Percentiles rank a stretch among this genome's conserved stretches.
Conservation (phyloP, 2,888 invertebrate genomes). For the Lampropteryx suffumata region DNA sequence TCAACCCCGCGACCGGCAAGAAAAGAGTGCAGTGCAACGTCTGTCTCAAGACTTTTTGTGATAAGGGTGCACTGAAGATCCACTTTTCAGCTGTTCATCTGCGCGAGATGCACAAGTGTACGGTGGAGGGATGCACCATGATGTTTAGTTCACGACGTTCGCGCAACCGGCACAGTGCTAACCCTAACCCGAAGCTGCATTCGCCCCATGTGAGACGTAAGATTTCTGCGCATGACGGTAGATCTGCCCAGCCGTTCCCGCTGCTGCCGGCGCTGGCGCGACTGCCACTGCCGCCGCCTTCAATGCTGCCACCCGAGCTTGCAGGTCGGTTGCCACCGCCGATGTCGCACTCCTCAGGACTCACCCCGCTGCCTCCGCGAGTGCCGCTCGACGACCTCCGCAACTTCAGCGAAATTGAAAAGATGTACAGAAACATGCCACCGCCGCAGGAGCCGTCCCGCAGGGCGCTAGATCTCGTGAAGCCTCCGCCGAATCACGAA, state of each 20-base stretch:
- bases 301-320: conserved; percentile 85
- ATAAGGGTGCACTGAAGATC: conserved; percentile 99
- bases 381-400: conserved; percentile 75
- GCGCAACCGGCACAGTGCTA: conserved; percentile 97
- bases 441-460: conserved; percentile 60
- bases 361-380: conserved; percentile 79
- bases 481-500: conserved; percentile 52
- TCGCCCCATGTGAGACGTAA: conserved; percentile 96
- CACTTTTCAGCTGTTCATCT: conserved; percentile 99
- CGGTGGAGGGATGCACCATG: conserved; percentile 98
- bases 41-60: conserved; percentile 99
- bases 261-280: conserved; percentile 87
- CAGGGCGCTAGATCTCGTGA: conserved; percentile 64
- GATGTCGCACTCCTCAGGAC: conserved; percentile 53
- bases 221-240: conserved; percentile 96
- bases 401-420: conserved; percentile 80
- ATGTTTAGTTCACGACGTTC: conserved; percentile 98
- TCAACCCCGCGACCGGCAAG: conserved; percentile 96
- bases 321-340: conserved; percentile 68
- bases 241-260: conserved; percentile 91
- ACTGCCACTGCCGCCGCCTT: conserved; percentile 87
- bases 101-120: conserved; percentile 99
- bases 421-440: conserved; percentile 76
- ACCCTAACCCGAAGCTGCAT: conserved; percentile 98
- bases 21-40: conserved; percentile 98